Evolutionary conservation across 92 coral and sea anemone genomes (phyloP), one percentile per base, ranked within the genome.

Genomic region (Plumapathes pennacea): DNA sequence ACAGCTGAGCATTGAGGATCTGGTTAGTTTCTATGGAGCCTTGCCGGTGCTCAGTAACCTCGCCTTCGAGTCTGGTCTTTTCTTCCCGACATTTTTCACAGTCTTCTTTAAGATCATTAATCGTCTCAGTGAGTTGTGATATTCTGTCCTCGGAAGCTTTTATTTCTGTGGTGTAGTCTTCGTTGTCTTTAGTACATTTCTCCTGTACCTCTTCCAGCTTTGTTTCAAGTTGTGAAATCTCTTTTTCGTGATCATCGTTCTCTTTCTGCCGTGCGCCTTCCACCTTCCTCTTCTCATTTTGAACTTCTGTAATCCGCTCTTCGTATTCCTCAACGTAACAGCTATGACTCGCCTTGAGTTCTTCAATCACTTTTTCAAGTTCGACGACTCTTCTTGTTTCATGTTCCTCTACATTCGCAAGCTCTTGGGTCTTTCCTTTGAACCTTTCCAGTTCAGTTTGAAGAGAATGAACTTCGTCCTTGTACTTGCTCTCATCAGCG

Each of bases 181-280:
- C 59, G 12, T 26, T 49, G 29, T 36, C 49, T 19, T 13, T 53
- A 7, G 38, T 49, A 1, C 69, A 27, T 49, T 74, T 83, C 21
- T 71, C 64, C 46, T 69, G 74, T 24, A 69, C 25, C 54, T 57
- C 55, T 38, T 73, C 77, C 32, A 67, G 32, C 47, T 49, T 76
- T 29, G 69, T 44, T 9, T 37, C 32, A 13, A 84, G 72, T 10
- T 52, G 20, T 12, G 30, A 46, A 21, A 77, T 47, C 48, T 74
- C 70, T 11, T 36, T 46, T 34, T 85, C 75, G 13, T 52, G 50
- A 54, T 72, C 78, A 9, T 28, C 15, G 4, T 72, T 55, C 34
- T 57, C 60, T 32, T 63, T 67, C 30, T 80, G 66, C 42, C 69
- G 38, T 46, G 57, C 64, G 10, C 43, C 46, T 28, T 71, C 48